Evolutionary conservation across 2,888 invertebrate genomes (phyloP), one percentile per base, ranked within the genome.

Genomic region (Tethea ocularis): DNA sequence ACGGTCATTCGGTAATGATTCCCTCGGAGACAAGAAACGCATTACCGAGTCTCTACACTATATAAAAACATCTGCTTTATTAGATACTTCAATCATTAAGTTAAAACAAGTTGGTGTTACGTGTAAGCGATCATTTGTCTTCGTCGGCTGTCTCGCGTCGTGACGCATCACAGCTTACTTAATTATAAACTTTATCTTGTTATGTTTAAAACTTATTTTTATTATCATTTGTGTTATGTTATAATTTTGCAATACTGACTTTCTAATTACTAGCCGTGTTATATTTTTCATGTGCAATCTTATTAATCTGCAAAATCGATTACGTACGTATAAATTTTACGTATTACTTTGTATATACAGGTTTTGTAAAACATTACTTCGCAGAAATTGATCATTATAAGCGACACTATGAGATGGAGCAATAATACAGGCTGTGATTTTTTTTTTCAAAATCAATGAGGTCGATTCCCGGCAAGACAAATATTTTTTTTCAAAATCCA

Each of bases 1-100:
- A 78, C 80, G 78, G 78, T 61, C 61, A n/a, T 7, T 24, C 55
- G 22, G 36, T 24, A 41, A 56, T 41, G 38, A n/a, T 38, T n/a
- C n/a, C 38, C 38, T 13, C 15, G n/a, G 38, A 38, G 15, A 38
- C 38, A 41, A 17, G 17, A 17, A 41, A n/a, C 17, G 17, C 7
- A 17, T 17, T 6, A 17, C 17, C 7, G 7, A 17, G 8, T 17
- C 17, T 41, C 41, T 17, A 6, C 17, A 2, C 4, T 4, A 36
- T 36, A 36, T 6, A 41, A 41, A 17, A 41, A 17, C 17, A 15
- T 41, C 17, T 2, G 17, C 8, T 17, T 6, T 17, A 17, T 17
- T 17, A n/a, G n/a, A n/a, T n/a, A n/a, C 41, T 41, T 1, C 7
- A 41, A 41, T 41, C 41, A 41, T 46, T 46, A 46, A 46, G 46